Base-by-base conservation (phyloP, 64 coral and sea anemone genomes). In the Montipora foliosa region DNA sequence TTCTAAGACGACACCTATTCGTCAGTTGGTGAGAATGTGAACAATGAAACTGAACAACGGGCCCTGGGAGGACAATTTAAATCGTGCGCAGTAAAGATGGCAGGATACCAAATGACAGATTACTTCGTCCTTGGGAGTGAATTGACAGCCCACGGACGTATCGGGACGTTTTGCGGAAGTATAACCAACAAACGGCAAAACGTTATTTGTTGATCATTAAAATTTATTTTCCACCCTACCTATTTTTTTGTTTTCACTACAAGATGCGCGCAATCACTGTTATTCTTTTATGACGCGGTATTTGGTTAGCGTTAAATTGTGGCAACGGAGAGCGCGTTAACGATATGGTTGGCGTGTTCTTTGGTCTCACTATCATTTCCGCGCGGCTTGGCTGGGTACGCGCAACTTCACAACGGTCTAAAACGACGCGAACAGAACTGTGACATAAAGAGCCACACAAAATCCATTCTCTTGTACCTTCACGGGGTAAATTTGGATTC, bases 141-240 rank as follows among this genome's bases (percentile, higher is more conserved):
- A 37, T 37, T 37, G 37, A 37, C 37, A 37, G 37, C 37, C 37
- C 37, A 37, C 37, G 37, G 37, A 37, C 37, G 37, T 2, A 37
- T 2, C 37, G 37, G 37, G 37, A 37, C 37, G 37, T 37, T 37
- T 37, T 37, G 37, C 37, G 37, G 37, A 37, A 37, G 37, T 37
- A 37, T 37, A 37, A 37, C 37, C 37, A 37, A 37, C 37, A 37
- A 37, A 37, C 37, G 1, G 37, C 37, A 37, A 37, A 37, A 37
- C 37, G 37, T 37, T 37, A 37, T 37, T 37, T 8, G 53, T 11
- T 57, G 55, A 64, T 82, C 80, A 82, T 86, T 86, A 71, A 86
- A 86, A 86, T 86, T 86, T 86, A 71, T 71, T 86, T 86, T 69
- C 82, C 68, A 86, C 82, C 82, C 82, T 86, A 86, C 47, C 82